These are phyloP conservation scores for Peromyscus polionotus DNA, from an alignment of 2,113 vertebrate genomes.

Conservation along the genomic window DNA sequence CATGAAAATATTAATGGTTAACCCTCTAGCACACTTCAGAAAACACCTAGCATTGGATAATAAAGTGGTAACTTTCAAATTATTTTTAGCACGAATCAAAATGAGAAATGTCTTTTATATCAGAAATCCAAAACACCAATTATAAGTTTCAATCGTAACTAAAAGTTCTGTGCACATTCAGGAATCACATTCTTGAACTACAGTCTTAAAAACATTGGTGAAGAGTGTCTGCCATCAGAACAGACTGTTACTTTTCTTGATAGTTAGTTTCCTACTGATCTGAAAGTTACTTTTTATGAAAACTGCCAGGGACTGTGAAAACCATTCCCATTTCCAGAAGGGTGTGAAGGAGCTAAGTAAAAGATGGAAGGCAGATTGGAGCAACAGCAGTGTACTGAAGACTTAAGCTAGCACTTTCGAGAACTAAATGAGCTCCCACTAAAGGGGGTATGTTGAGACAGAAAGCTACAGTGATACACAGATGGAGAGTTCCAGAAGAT, in stretches of 20 bases:
- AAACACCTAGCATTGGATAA: neutral
- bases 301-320: neutral
- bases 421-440: neutral
- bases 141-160: neutral
- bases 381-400: neutral
- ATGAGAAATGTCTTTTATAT: slow-evolving; percentile 25
- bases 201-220: neutral
- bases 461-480: neutral
- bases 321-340: neutral
- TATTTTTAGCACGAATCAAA: neutral
- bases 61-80: neutral
- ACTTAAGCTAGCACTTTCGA: neutral
- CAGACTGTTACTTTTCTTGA: neutral
- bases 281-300: slow-evolving; percentile 6
- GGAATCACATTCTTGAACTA: neutral
- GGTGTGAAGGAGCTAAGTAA: neutral
- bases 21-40: neutral
- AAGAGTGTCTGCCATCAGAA: neutral
- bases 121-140: neutral
- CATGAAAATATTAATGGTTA: neutral
- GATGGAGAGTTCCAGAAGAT: neutral
- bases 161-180: neutral
- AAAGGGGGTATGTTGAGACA: neutral
- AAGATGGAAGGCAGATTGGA: neutral
- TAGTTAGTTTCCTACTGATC: neutral